Evolutionary conservation across 2,888 invertebrate species (phyloP).

Genomic region (Napeogenes inachia): DNA sequence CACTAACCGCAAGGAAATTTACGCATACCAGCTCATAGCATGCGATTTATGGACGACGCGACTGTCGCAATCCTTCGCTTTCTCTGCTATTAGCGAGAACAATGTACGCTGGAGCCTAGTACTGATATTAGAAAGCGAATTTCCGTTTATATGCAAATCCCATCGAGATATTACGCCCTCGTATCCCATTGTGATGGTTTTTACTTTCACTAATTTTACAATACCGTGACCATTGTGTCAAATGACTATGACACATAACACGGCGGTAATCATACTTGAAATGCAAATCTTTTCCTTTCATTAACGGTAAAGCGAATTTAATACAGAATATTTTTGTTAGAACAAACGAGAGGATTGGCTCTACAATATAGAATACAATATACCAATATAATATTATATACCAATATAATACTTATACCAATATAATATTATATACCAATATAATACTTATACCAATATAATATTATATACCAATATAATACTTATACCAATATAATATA

Average conservation of each 20-base stretch:
- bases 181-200: conserved; percentile 13
- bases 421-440: no score
- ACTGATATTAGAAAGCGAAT: conserved; percentile 62
- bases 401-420: no score
- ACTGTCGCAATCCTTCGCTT: conserved; percentile 46
- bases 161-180: conserved; percentile 20
- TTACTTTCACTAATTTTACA: conserved; percentile 16
- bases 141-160: conserved; percentile 62
- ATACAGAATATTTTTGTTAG: background rate
- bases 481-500: no score
- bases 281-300: conserved; percentile 12
- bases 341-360: no score
- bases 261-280: conserved; percentile 11
- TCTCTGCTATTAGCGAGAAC: conserved; percentile 56
- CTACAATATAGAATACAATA: no score
- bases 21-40: background rate
- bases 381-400: no score
- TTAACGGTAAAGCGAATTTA: conserved; percentile 14
- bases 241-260: background rate
- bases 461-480: no score
- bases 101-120: conserved; percentile 37
- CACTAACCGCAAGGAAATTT: conserved; percentile 3
- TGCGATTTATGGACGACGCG: conserved; percentile 11
- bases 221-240: conserved; percentile 14
- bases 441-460: no score